Base-by-base conservation (phyloP, 1,140 invertebrate genomes). In the Wasmannia auropunctata region DNA sequence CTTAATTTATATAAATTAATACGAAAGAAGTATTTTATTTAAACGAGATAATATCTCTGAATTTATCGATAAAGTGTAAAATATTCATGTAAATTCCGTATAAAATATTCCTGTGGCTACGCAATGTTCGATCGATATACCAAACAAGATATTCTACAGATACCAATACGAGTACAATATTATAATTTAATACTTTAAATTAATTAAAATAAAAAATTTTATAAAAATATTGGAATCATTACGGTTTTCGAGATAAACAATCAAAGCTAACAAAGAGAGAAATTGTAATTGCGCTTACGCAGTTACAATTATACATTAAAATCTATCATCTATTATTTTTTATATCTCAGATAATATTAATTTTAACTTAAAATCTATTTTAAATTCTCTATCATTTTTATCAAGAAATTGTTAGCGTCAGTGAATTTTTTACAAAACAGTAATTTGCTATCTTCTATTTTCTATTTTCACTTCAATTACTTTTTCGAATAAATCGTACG, bases 31-130 rank as follows among this genome's bases (percentile, higher is more conserved):
- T 16, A 62, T 62, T 63, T 37, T 22, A n/a, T 2, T 63, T 37
- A 37, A 85, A 43, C 5, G 43, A 87, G 58, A 65, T 62, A 16
- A 37, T 60, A 60, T 77, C 14, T 31, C 16, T 7, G 25, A 83
- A 76, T 60, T 34, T 51, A 22, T 34, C 43, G 22, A 7, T 34
- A 72, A 60, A 8, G 19, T 34, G 22, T 34, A 67, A 67, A 72
- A n/a, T 25, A 79, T 79, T 40, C 28, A 72, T 19, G 2, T 34
- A n/a, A n/a, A n/a, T n/a, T 51, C 14, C 14, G 19, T 34, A 16
- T 34, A 67, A 67, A 72, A n/a, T 25, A 79, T 79, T 40, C 28
- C 56, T 19, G 2, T 34, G 14, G n/a, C 22, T 34, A 49, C 3
- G 22, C 49, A 46, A 65, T 79, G 6, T 49, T 65, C n/a, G 0